A percentile compares a stretch with the other conserved stretches of the same genome.
phyloP scores from a whole-genome alignment of 2,797 vertebrate genomes.

The Cryptoblepharus egeriae region DNA sequence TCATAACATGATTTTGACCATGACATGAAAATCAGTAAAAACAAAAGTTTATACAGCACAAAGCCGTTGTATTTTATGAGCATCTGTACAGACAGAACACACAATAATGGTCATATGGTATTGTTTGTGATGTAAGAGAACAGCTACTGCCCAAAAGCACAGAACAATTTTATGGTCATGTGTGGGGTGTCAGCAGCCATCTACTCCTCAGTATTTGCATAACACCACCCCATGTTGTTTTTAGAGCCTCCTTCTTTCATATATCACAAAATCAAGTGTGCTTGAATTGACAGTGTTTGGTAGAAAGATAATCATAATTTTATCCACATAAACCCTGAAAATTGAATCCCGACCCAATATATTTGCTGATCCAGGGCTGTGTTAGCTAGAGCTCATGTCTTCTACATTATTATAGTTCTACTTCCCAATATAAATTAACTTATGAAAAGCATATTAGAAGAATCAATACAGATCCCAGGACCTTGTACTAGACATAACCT shows the following conservation, averaged over 20 bases:
- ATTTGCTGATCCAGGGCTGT: not conserved
- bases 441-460: conserved; percentile 11
- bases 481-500: no score
- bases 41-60: not conserved
- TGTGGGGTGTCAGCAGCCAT: not conserved
- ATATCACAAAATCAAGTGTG: not conserved
- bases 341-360: not conserved
- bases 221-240: not conserved
- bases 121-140: not conserved
- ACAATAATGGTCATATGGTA: not conserved
- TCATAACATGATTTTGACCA: not conserved
- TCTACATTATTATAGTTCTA: not conserved
- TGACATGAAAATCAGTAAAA: not conserved
- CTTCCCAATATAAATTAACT: not conserved
- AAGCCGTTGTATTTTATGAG: not conserved
- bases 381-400: not conserved
- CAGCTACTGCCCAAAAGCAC: not conserved
- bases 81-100: not conserved
- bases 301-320: conserved; percentile 47
- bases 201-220: not conserved
- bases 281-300: conserved; percentile 19
- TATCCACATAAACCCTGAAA: conserved; percentile 47
- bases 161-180: not conserved
- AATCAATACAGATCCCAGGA: no score
- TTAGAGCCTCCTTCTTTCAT: not conserved